Base-by-base conservation (phyloP, 1,140 invertebrate genomes). In the Probaryconus sp. region DNA sequence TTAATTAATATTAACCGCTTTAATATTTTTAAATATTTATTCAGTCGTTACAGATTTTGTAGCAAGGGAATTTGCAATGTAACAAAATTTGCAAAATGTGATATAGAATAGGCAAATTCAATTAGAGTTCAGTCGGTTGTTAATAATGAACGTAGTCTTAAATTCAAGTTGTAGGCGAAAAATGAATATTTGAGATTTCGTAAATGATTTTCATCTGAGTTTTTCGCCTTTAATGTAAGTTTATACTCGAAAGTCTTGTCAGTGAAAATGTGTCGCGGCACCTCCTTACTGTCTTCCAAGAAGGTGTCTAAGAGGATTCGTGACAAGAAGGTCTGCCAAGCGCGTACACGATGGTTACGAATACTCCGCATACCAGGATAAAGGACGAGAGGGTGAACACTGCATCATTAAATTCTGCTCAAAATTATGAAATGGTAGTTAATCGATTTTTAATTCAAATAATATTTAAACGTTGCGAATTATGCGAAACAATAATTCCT, bases 321-420 rank as follows among this genome's bases (percentile, higher is more conserved):
- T 48, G 45, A 38, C 20, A 40, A 10, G 79, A 76, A 2, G 80
- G 53, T 24, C 70, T 80, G 56, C 77, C 84, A 43, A 85, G 60
- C 20, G 53, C 60, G 58, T 84, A 81, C 17, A 84, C 77, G 45
- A 81, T 72, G 69, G 47, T 76, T 40, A 69, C 53, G 58, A 81
- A 85, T 35, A 82, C 42, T 24, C 60, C 68, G 24, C 83, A 70
- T 61, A 83, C 82, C 47, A 67, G 48, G 13, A 78, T 69, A 24
- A 84, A 80, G 10, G 82, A 64, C 6, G 48, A 48, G 37, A 83
- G 64, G 14, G 81, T 81, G 72, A 84, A 85, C 35, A 83, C 37
- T 14, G 77, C 80, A 5, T 84, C 82, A 53, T 81, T 76, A 69
- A 77, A 76, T 73, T 75, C 83, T 84, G 70, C 16, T 48, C 16